phyloP scores from a whole-genome alignment of 1,140 invertebrate genomes.

The Schmidtea mediterranea region DNA sequence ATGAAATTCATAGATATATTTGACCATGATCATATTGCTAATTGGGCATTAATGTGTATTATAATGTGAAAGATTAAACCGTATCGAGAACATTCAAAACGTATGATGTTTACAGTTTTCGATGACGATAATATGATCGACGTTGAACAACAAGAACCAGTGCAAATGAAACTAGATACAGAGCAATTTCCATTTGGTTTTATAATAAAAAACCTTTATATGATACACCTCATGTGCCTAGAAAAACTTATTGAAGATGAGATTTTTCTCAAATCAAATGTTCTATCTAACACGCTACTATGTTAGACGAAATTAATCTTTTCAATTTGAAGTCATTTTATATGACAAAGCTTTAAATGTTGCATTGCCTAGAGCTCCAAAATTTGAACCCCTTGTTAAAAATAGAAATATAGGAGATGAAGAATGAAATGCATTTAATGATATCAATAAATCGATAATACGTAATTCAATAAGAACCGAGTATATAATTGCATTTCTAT shows the following conservation, averaged over 20 bases:
- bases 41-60: conserved; percentile 99
- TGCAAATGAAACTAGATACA: conserved; percentile 83
- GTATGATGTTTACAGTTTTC: conserved; percentile 97
- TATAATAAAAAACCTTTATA: conserved; percentile 89
- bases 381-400: conserved; percentile 95
- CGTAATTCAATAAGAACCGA: conserved; percentile 89
- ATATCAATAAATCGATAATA: conserved; percentile 99
- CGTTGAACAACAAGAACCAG: conserved; percentile 90
- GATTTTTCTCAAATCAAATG: conserved; percentile 70
- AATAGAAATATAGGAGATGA: conserved; percentile 86
- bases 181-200: conserved; percentile 71
- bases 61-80: conserved; percentile 98
- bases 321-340: conserved; percentile 98
- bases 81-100: conserved; percentile 88
- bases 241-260: conserved; percentile 82
- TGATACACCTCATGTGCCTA: conserved; percentile 73
- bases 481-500: conserved; percentile 95
- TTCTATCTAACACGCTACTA: conserved; percentile 88
- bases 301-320: conserved; percentile 89
- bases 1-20: conserved; percentile 93
- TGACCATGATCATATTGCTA: conserved; percentile 91
- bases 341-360: conserved; percentile 92
- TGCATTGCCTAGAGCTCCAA: conserved; percentile 97
- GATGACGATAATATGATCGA: conserved; percentile 98
- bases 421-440: conserved; percentile 99